These are phyloP conservation scores for Emberiza fucata DNA, from an alignment of 2,113 vertebrate genomes.

Conservation along the genomic window DNA sequence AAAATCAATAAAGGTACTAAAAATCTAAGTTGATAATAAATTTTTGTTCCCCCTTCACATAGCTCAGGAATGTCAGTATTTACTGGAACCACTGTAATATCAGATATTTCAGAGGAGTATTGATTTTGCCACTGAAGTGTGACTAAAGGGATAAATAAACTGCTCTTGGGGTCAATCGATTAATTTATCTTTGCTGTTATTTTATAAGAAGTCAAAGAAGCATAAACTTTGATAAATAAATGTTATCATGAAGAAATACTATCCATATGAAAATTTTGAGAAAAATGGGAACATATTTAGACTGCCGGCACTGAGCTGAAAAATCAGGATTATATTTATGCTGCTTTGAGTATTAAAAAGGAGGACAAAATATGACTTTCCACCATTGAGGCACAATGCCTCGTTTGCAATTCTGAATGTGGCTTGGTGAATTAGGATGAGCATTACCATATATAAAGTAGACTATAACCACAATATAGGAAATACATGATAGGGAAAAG, in stretches of 20 bases:
- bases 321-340: slow-evolving; percentile 27
- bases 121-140: slow-evolving; percentile 84
- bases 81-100: slow-evolving; percentile 78
- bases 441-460: neutral
- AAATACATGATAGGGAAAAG: neutral
- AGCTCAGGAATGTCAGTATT: slow-evolving; percentile 79
- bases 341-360: neutral
- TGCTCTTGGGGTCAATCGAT: slow-evolving; percentile 80
- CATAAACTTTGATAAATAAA: slow-evolving; percentile 81
- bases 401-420: neutral
- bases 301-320: neutral
- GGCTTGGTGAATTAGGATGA: neutral
- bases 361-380: neutral
- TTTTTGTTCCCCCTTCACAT: slow-evolving; percentile 77
- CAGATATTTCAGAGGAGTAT: slow-evolving; percentile 80
- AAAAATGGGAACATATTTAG: slow-evolving; percentile 14
- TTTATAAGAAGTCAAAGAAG: slow-evolving; percentile 80
- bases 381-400: neutral
- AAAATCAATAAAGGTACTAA: slow-evolving; percentile 81
- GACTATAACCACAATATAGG: neutral
- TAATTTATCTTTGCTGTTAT: slow-evolving; percentile 81
- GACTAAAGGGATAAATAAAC: slow-evolving; percentile 87
- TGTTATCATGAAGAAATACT: slow-evolving; percentile 73
- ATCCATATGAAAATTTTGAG: slow-evolving; percentile 49
- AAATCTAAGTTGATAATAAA: slow-evolving; percentile 82